phyloP scores from a whole-genome alignment of 2,113 vertebrate species.

The Verasper variegatus region DNA sequence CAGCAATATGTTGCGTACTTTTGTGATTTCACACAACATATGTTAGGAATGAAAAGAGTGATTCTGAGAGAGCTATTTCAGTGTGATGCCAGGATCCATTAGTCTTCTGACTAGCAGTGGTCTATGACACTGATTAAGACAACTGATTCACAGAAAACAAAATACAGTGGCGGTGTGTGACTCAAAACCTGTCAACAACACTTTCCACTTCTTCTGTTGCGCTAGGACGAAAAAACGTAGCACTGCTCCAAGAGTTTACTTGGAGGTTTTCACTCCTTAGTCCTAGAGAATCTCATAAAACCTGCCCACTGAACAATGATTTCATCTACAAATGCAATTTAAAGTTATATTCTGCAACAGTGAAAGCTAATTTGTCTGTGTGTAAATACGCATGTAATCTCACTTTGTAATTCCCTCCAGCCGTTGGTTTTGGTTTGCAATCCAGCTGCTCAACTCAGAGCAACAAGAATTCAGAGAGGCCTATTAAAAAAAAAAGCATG shows the following conservation, averaged over 20 bases:
- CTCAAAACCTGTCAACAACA: constrained; percentile 47
- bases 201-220: not conserved
- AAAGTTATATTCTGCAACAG: constrained; percentile 29
- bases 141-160: constrained; percentile 51
- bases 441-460: constrained; percentile 15
- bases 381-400: constrained; percentile 47
- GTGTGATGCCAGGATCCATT: constrained; percentile 53
- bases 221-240: not conserved
- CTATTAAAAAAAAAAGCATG: constrained; percentile 28
- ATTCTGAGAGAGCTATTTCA: constrained; percentile 53
- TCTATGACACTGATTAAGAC: constrained; percentile 29
- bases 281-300: constrained; percentile 28
- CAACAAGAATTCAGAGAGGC: constrained; percentile 34
- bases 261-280: not conserved
- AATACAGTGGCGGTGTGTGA: constrained; percentile 18
- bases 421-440: constrained; percentile 26
- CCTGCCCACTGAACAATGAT: constrained; percentile 11
- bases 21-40: constrained; percentile 25
- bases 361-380: constrained; percentile 40
- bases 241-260: constrained; percentile 8
- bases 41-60: constrained; percentile 19
- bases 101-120: constrained; percentile 43
- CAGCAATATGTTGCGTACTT: not conserved
- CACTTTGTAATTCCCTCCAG: constrained; percentile 37
- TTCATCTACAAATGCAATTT: constrained; percentile 26